Percentiles rank a stretch among this genome's conserved stretches.
Conservation (phyloP, 2,113 vertebrate species). For the Cavia porcellus region DNA sequence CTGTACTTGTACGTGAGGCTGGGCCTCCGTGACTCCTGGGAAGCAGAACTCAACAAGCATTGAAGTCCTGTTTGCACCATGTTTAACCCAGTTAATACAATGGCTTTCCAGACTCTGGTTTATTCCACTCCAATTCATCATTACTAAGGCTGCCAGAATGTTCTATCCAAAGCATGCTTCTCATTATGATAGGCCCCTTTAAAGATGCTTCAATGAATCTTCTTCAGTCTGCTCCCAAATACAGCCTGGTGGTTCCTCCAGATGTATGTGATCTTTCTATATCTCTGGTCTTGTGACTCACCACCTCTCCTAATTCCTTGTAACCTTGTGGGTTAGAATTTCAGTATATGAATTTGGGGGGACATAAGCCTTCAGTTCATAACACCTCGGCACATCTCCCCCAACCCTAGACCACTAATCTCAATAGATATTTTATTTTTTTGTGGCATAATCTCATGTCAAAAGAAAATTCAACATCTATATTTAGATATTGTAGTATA, state of each 20-base stretch:
- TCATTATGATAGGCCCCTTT: not conserved
- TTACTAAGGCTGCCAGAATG: not conserved
- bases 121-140: constrained; percentile 18
- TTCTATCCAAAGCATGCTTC: not conserved
- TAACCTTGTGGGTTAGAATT: not conserved
- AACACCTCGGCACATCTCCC: not conserved
- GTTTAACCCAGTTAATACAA: constrained; percentile 15
- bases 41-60: not conserved
- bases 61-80: not conserved
- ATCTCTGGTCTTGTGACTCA: not conserved
- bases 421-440: not conserved
- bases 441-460: not conserved
- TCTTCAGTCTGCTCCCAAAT: not conserved
- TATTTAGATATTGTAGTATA: not conserved
- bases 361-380: not conserved
- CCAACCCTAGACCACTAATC: not conserved
- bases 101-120: not conserved
- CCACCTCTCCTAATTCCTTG: not conserved
- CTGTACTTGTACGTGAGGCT: too few species aligned
- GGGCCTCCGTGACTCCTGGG: not conserved
- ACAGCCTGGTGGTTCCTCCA: not conserved
- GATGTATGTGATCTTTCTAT: rapidly evolving
- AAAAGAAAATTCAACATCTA: not conserved
- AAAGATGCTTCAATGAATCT: not conserved
- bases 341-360: not conserved